These are phyloP conservation scores for Rhipidura dahli DNA, from an alignment of 2,113 vertebrate genomes.

Conservation along the genomic window DNA sequence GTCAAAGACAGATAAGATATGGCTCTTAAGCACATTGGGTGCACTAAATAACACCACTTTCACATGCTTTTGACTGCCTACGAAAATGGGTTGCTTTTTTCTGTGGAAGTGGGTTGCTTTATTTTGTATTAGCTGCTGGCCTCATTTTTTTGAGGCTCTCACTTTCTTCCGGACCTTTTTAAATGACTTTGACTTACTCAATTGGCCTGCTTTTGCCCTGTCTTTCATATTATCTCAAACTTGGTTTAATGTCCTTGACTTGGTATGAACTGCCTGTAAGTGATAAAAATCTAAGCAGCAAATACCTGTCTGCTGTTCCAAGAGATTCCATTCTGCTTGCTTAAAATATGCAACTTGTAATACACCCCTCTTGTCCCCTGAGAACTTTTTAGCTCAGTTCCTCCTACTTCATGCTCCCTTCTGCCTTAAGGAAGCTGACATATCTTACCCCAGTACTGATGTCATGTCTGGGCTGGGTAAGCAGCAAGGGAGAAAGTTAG, in stretches of 20 bases:
- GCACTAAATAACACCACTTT: background rate
- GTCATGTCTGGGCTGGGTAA: background rate
- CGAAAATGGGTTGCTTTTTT: background rate
- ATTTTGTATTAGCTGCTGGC: constrained; percentile 10
- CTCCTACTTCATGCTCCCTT: background rate
- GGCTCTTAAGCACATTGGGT: background rate
- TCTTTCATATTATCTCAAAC: background rate
- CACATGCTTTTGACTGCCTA: background rate
- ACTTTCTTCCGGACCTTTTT: background rate
- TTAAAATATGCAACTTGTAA: background rate
- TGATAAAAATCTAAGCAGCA: background rate
- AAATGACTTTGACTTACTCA: background rate
- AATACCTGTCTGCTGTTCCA: background rate
- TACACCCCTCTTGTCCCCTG: background rate
- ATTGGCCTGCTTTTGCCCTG: background rate
- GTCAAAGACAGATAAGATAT: background rate
- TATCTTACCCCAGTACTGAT: background rate
- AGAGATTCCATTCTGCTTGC: background rate
- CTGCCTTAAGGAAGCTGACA: background rate
- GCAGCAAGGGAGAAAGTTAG: background rate
- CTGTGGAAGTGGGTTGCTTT: background rate
- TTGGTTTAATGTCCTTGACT: background rate
- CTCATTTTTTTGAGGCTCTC: background rate
- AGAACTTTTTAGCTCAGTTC: background rate
- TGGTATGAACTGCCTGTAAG: background rate